Conservation (phyloP, 2,797 vertebrate species). For the Protonibea diacanthus region DNA sequence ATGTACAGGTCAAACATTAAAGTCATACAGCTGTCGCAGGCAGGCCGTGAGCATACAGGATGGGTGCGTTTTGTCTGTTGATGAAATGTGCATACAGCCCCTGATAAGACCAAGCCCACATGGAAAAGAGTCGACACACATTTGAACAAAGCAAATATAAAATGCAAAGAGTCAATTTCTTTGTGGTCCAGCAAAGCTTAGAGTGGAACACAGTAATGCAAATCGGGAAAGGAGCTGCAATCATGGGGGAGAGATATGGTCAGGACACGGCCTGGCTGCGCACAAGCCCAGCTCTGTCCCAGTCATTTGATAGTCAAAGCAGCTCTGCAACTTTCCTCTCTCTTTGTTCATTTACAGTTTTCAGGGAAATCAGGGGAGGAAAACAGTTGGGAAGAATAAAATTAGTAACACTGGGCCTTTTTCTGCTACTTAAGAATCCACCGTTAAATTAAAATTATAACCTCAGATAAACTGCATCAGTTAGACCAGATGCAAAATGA, state of each 20-base stretch:
- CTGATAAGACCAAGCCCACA: constrained; percentile 67
- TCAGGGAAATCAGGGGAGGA: constrained; percentile 83
- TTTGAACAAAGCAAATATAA: constrained; percentile 83
- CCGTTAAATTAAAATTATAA: constrained; percentile 2
- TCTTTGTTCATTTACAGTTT: constrained; percentile 85
- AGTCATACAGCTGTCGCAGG: background rate
- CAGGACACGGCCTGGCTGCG: constrained; percentile 39
- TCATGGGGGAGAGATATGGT: constrained; percentile 79
- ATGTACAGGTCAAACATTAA: background rate
- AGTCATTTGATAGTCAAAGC: constrained; percentile 87
- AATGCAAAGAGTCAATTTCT: constrained; percentile 83
- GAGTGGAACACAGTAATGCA: constrained; percentile 84
- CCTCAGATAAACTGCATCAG: constrained; percentile 28
- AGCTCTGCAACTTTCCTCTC: constrained; percentile 75
- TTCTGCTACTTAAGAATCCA: constrained; percentile 12
- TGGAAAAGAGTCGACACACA: constrained; percentile 67
- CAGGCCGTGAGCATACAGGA: constrained; percentile 11
- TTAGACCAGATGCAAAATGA: constrained; percentile 61
- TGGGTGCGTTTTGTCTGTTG: constrained; percentile 70
- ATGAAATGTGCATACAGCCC: constrained; percentile 66
- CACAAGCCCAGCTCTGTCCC: constrained; percentile 75
- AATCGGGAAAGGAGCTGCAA: constrained; percentile 79
- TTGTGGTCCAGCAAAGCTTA: constrained; percentile 76
- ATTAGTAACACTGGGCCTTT: constrained; percentile 25
- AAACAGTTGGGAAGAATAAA: constrained; percentile 62